A percentile compares a stretch with the other conserved stretches of the same genome.
Evolutionary conservation across 1,140 invertebrate species (phyloP).

Genomic region (Hyphantria cunea): DNA sequence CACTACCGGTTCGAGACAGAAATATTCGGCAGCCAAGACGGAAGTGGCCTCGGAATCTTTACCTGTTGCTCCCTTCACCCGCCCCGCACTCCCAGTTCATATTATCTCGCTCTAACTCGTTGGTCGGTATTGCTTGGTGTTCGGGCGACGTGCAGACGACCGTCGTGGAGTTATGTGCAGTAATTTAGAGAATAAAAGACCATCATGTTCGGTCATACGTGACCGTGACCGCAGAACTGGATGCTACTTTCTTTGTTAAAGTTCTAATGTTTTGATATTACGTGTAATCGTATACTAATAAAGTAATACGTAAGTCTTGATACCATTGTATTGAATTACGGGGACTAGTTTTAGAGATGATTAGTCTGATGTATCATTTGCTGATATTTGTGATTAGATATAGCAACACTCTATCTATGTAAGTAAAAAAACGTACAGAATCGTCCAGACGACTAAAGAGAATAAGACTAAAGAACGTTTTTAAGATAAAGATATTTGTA

Average conservation of each 20-base stretch:
- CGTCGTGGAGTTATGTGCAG: conserved; percentile 60
- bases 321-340: background rate
- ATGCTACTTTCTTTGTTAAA: conserved; percentile 63
- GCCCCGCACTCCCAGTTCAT: conserved; percentile 54
- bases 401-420: no score
- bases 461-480: no score
- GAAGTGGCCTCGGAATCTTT: conserved; percentile 82
- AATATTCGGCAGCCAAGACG: conserved; percentile 81
- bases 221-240: conserved; percentile 71
- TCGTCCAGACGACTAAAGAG: no score
- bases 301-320: background rate
- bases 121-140: conserved; percentile 33
- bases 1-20: conserved; percentile 81
- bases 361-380: no score
- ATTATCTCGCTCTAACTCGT: conserved; percentile 50
- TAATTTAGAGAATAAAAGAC: conserved; percentile 75
- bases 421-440: no score
- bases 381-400: background rate
- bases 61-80: conserved; percentile 81
- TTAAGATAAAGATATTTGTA: no score
- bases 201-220: conserved; percentile 61
- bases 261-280: conserved; percentile 43
- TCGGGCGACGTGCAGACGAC: conserved; percentile 44
- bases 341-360: background rate
- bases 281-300: conserved; percentile 19